Conservation (phyloP, 1,140 invertebrate genomes). For the Apis dorsata region DNA sequence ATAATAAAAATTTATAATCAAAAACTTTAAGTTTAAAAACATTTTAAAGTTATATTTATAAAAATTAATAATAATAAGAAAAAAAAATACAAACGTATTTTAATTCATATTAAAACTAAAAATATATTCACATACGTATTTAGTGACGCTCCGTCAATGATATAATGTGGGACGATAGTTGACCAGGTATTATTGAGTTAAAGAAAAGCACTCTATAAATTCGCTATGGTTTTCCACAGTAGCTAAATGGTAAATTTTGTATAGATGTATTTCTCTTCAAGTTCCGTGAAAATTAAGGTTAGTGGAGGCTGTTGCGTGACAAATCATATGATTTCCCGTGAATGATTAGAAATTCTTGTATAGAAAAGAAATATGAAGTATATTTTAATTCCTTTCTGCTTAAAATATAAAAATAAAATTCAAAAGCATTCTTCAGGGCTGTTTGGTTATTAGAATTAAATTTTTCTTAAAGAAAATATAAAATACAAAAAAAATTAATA, state of each 20-base stretch:
- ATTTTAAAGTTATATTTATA: background rate
- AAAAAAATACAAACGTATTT: background rate
- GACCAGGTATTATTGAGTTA: conserved; percentile 19
- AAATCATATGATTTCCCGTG: conserved; percentile 56
- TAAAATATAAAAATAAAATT: background rate
- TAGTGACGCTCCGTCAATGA: conserved; percentile 51
- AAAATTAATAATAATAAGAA: too few relatives aligned
- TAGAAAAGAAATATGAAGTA: background rate
- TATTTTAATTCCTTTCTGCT: conserved; percentile 42
- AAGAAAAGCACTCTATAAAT: conserved; percentile 48
- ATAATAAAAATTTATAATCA: too few relatives aligned
- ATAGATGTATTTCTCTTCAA: background rate
- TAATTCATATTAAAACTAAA: background rate
- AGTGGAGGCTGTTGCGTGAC: conserved; percentile 58
- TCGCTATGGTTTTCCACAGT: conserved; percentile 47
- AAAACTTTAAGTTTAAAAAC: background rate
- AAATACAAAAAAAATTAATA: background rate
- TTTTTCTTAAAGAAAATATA: background rate
- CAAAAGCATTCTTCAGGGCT: background rate
- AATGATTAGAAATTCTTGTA: conserved; percentile 7
- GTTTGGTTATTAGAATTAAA: background rate
- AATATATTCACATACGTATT: conserved; percentile 16
- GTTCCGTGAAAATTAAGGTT: conserved; percentile 43
- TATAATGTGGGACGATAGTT: conserved; percentile 2
- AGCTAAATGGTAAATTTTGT: conserved; percentile 28